A percentile compares a stretch with the other conserved stretches of the same genome.
Evolutionary conservation across 1,140 invertebrate species (phyloP).

Genomic region (Drosophila triauraria): DNA sequence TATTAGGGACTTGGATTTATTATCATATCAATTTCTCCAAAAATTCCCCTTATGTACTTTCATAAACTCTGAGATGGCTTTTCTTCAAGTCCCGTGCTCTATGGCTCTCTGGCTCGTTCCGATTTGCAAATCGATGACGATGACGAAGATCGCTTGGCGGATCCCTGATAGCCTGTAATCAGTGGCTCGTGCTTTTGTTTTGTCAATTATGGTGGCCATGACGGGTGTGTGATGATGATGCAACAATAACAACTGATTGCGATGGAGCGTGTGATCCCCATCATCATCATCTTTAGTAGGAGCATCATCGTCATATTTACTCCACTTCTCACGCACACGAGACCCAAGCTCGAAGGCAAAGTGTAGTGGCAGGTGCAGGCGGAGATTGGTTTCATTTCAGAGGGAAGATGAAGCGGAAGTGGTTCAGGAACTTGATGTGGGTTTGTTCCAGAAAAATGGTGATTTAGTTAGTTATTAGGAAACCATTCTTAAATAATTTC

Average conservation of each 20-base stretch:
- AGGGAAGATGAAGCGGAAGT: not conserved
- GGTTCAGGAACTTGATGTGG: too few relatives aligned
- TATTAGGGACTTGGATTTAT: constrained; percentile 4
- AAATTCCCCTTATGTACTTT: not conserved
- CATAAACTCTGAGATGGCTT: too few relatives aligned
- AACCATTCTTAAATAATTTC: too few relatives aligned
- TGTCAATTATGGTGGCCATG: constrained; percentile 50
- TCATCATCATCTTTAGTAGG: constrained; percentile 1
- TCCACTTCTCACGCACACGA: constrained; percentile 44
- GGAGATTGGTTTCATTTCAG: not conserved
- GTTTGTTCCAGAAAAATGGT: too few relatives aligned
- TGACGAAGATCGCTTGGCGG: not conserved
- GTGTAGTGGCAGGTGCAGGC: constrained; percentile 16
- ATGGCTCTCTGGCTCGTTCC: constrained; percentile 37
- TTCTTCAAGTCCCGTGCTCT: constrained; percentile 36
- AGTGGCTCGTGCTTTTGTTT: constrained; percentile 45
- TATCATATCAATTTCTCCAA: not conserved
- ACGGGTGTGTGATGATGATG: constrained; percentile 53
- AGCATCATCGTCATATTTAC: constrained; percentile 25
- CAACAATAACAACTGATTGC: constrained; percentile 78
- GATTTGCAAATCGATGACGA: constrained; percentile 56
- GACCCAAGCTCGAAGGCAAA: constrained; percentile 11
- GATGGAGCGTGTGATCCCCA: constrained; percentile 27
- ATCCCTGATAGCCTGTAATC: constrained; percentile 16
- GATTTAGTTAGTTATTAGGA: too few relatives aligned